Conservation (phyloP, 1,140 invertebrate genomes). For the Nasonia longicornis region DNA sequence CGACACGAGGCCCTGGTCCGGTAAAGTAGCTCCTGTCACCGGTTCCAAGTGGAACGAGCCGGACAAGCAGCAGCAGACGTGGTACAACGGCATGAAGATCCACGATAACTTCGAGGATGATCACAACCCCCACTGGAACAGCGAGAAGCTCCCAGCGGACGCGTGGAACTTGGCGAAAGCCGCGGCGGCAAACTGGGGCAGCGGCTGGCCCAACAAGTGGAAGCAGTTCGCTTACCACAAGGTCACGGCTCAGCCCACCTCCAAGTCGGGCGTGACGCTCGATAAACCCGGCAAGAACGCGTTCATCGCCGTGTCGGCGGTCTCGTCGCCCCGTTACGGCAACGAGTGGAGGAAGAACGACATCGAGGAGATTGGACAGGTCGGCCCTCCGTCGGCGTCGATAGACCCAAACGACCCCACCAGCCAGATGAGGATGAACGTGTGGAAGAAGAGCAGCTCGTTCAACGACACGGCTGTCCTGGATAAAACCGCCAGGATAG, state of each 20-base stretch:
- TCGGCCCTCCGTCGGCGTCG: not conserved
- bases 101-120: conserved; percentile 48
- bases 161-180: conserved; percentile 51
- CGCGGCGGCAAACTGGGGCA: conserved; percentile 46
- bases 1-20: not conserved
- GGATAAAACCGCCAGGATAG: conserved; percentile 47
- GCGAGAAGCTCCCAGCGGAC: conserved; percentile 53
- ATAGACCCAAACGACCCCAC: conserved; percentile 53
- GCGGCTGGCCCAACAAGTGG: conserved; percentile 54
- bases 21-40: no score
- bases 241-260: conserved; percentile 57
- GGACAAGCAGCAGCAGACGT: conserved; percentile 32
- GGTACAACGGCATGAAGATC: conserved; percentile 48
- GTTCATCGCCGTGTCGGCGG: conserved; percentile 62
- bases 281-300: conserved; percentile 59
- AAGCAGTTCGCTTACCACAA: conserved; percentile 65
- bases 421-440: conserved; percentile 49
- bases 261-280: conserved; percentile 52
- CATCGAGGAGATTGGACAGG: conserved; percentile 49
- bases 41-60: not conserved
- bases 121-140: conserved; percentile 15
- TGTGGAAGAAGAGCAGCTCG: conserved; percentile 55
- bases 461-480: conserved; percentile 35
- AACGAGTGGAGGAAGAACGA: conserved; percentile 64
- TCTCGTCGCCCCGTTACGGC: conserved; percentile 57